phyloP scores from a whole-genome alignment of 2,113 vertebrate species.

The Thinocorus orbignyianus region DNA sequence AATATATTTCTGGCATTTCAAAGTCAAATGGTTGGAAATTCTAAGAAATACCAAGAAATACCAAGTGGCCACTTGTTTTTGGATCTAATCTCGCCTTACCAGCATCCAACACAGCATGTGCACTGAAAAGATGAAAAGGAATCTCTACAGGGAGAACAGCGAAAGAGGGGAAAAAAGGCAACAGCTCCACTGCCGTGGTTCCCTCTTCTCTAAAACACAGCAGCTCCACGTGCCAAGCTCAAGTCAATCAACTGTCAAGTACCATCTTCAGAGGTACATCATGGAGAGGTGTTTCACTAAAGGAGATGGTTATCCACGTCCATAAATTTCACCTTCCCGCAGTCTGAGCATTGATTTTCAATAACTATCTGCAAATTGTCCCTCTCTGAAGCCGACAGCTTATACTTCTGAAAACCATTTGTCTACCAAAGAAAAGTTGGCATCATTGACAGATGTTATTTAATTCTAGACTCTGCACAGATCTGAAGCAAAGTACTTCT shows the following conservation, averaged over 20 bases:
- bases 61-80: neutral
- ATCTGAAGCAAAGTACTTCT: neutral
- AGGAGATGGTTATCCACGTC: neutral
- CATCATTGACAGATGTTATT: neutral
- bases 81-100: neutral
- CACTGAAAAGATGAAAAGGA: neutral
- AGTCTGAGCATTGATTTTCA: neutral
- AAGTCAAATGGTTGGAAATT: neutral
- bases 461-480: neutral
- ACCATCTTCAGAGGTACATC: neutral
- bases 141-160: neutral
- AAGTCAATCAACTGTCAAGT: neutral
- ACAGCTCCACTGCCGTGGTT: neutral
- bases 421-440: neutral
- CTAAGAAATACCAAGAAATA: neutral
- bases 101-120: neutral
- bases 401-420: neutral
- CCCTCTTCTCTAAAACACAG: neutral
- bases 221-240: neutral
- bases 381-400: neutral
- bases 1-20: neutral
- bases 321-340: neutral
- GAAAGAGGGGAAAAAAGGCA: neutral
- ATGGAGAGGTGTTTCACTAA: neutral
- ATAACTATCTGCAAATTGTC: neutral